Evolutionary conservation across 1,140 invertebrate species (phyloP).

Genomic region (Drosophila gunungcola): DNA sequence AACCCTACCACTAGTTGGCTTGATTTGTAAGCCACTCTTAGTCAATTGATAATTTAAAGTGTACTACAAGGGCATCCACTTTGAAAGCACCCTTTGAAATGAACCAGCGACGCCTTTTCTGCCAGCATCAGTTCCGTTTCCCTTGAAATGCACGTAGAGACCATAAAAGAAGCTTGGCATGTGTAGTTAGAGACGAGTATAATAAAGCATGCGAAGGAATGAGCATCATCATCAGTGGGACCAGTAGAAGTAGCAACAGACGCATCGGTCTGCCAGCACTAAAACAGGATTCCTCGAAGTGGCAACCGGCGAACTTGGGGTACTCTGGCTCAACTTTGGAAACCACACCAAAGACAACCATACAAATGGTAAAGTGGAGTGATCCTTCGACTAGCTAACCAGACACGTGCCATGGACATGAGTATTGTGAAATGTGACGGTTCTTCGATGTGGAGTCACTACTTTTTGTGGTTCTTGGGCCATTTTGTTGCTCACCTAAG

Average conservation of each 20-base stretch:
- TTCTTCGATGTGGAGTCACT: constrained; percentile 53
- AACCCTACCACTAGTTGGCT: not conserved
- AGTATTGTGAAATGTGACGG: constrained; percentile 14
- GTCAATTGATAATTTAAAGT: constrained; percentile 5
- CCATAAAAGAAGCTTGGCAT: constrained; percentile 65
- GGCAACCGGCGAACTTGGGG: not conserved
- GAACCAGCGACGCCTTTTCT: constrained; percentile 24
- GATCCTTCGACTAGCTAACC: constrained; percentile 22
- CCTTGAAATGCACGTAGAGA: constrained; percentile 57
- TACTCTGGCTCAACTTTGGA: not conserved
- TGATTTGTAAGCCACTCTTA: not conserved
- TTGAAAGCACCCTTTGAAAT: not conserved
- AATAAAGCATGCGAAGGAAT: constrained; percentile 65
- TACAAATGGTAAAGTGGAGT: not conserved
- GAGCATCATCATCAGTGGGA: constrained; percentile 49
- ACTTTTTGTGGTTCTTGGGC: constrained; percentile 62
- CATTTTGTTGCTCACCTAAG: constrained; percentile 58
- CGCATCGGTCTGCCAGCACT: constrained; percentile 16
- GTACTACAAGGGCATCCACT: too few species aligned
- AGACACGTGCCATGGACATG: constrained; percentile 53
- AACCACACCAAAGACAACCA: not conserved
- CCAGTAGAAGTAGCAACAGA: constrained; percentile 6
- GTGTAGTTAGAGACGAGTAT: constrained; percentile 53
- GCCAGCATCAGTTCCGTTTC: constrained; percentile 6
- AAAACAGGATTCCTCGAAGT: constrained; percentile 15